Conservation (phyloP, 2,797 vertebrate genomes). For the Cuniculus paca region DNA sequence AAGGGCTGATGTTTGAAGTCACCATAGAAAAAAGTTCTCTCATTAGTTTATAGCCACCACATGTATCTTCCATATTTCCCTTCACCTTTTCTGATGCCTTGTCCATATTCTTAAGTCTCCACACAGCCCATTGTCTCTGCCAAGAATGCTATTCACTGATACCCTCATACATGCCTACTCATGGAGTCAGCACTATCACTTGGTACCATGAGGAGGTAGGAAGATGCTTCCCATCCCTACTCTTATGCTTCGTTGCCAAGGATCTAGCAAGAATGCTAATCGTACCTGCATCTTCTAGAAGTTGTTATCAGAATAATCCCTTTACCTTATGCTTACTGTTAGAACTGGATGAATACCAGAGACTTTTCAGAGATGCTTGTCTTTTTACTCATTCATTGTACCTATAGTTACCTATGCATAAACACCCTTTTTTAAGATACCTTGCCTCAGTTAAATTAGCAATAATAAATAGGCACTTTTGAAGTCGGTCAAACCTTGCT, state of each 20-base stretch:
- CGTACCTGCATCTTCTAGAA: not conserved
- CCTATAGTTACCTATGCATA: not conserved
- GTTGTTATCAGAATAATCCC: not conserved
- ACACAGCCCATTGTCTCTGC: not conserved
- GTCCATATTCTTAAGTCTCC: not conserved
- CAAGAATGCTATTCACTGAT: not conserved
- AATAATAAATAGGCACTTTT: not conserved
- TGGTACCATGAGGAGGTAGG: not conserved
- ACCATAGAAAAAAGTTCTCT: not conserved
- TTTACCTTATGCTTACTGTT: not conserved
- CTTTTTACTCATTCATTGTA: not conserved
- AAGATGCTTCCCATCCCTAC: not conserved
- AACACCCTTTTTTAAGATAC: not conserved
- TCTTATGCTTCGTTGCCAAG: not conserved
- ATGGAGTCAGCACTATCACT: not conserved
- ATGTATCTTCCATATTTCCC: not conserved
- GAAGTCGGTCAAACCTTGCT: not conserved
- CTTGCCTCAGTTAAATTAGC: not conserved
- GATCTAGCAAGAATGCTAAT: not conserved
- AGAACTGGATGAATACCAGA: not conserved
- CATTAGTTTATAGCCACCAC: not conserved
- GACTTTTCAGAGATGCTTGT: not conserved
- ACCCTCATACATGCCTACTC: not conserved
- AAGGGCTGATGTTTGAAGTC: not conserved
- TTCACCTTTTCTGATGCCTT: not conserved